These are phyloP conservation scores for Calephelis perditalis DNA, from an alignment of 2,888 invertebrate genomes.

Conservation along the genomic window DNA sequence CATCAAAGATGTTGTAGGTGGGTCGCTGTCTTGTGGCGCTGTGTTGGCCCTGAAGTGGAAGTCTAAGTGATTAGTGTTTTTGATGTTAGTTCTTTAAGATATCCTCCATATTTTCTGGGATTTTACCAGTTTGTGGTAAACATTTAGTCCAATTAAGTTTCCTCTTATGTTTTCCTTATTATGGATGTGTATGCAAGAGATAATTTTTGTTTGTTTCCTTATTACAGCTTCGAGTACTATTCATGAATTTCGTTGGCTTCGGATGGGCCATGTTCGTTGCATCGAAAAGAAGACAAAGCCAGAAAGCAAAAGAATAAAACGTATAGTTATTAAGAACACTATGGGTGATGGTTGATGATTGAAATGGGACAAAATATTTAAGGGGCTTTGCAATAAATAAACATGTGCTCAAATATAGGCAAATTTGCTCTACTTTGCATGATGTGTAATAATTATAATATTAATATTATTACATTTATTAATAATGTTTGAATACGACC, in stretches of 20 bases:
- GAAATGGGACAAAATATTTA: conserved; percentile 6
- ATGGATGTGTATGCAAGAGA: not conserved
- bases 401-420: no score
- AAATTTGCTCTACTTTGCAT: no score
- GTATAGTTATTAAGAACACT: conserved; percentile 11
- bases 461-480: no score
- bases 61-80: no score
- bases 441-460: no score
- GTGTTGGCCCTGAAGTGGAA: no score
- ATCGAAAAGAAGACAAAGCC: conserved; percentile 79
- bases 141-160: not conserved
- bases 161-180: conserved; percentile 10
- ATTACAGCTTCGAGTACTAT: conserved; percentile 85
- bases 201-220: conserved; percentile 24
- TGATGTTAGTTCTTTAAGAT: no score
- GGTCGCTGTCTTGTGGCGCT: no score
- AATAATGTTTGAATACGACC: no score
- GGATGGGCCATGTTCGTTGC: conserved; percentile 88
- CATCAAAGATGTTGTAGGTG: no score
- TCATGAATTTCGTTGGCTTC: conserved; percentile 86
- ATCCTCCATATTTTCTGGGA: no score
- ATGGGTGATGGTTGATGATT: conserved; percentile 28
- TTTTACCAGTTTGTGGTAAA: not conserved
- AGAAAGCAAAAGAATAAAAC: conserved; percentile 41
- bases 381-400: not conserved